Base-by-base conservation (phyloP, 2,888 invertebrate species). In the Xanthorhoe designata region DNA sequence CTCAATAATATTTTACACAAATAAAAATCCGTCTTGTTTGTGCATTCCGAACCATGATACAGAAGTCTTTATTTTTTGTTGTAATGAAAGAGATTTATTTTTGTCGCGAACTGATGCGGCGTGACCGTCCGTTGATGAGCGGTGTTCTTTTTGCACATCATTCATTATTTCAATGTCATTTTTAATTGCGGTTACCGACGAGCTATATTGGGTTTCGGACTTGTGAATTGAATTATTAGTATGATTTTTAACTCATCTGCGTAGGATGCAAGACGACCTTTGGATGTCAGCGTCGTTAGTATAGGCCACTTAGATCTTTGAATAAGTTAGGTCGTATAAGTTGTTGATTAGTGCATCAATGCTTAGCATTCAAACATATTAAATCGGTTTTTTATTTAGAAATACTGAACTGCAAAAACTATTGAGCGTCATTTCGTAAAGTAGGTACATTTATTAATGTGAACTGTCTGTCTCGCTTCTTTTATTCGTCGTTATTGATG, bases 101-200 rank as follows among this genome's bases (percentile, higher is more conserved):
- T 81, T 72, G 75, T 77, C 70, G 13, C 74, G 76, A 77, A 69
- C 79, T 80, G 85, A 85, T 81, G 82, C 75, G 71, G 74, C 79
- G 71, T 85, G 86, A 84, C 82, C 77, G 69, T 73, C 61, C 67
- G 69, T 70, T 78, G 77, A 80, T 76, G 79, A 80, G 75, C 55
- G 75, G 67, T 69, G 72, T 72, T 78, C 61, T 69, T 78, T 79
- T 83, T 79, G 78, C 71, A 74, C 73, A 73, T 74, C 76, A 77
- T 82, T 80, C 81, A 82, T 84, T 81, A 79, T 75, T 80, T 80
- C 83, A 82, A 82, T 83, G 83, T 85, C 83, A 85, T 71, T 80
- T 82, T 79, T 81, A 84, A 83, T 83, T 82, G 74, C 72, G 67
- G 72, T 65, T 59, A 61, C 52, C 52, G 52, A 60, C 52, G 29